Conservation (phyloP, 2,113 vertebrate genomes). For the Boulengeromyrus knoepffleri region DNA sequence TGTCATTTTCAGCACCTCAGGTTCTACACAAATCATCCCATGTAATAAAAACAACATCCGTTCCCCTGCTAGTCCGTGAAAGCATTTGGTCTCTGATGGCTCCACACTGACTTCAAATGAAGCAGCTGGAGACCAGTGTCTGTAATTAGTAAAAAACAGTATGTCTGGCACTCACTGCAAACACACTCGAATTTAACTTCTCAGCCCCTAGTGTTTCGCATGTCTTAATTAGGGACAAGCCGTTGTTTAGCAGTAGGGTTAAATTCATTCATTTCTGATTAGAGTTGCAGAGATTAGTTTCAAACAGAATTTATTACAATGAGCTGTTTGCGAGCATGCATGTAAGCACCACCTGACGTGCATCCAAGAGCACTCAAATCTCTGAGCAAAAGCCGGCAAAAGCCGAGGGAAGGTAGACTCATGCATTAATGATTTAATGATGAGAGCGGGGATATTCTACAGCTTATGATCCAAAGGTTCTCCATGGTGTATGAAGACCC, state of each 20-base stretch:
- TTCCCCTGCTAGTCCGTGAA: not conserved
- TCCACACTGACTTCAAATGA: conserved; percentile 29
- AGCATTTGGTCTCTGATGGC: conserved; percentile 21
- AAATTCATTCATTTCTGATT: not conserved
- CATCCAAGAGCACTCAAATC: not conserved
- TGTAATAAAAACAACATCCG: conserved; percentile 26
- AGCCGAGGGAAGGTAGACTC: not conserved
- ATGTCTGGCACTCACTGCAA: conserved; percentile 6
- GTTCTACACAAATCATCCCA: not conserved
- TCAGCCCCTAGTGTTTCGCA: conserved; percentile 16
- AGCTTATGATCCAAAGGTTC: not conserved
- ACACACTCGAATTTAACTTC: conserved; percentile 17
- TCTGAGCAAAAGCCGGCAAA: no score
- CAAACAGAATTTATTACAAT: not conserved
- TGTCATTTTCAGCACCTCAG: not conserved
- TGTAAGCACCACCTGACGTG: not conserved
- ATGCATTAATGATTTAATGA: not conserved
- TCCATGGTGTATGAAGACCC: not conserved
- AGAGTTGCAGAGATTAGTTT: not conserved
- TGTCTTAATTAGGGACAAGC: conserved; percentile 12
- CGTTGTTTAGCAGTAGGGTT: not conserved
- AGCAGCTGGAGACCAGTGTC: conserved; percentile 25
- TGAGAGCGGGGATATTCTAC: not conserved
- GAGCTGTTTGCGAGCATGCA: not conserved
- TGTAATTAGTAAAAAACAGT: conserved; percentile 30